These are phyloP conservation scores for Ascaphus truei DNA, from an alignment of 2,113 vertebrate species.

Conservation along the genomic window DNA sequence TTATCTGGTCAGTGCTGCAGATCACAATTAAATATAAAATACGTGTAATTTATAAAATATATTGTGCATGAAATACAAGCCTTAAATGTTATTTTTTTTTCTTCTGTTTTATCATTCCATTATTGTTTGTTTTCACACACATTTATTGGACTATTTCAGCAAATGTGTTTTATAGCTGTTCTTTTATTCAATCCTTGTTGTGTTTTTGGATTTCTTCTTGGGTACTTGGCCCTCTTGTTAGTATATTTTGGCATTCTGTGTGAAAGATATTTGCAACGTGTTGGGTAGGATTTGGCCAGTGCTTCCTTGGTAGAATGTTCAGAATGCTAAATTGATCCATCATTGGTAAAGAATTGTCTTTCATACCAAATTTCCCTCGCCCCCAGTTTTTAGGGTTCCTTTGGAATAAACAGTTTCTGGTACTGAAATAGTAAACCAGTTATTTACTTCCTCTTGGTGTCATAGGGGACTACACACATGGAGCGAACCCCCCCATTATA, in stretches of 20 bases:
- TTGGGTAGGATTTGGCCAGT: constrained; percentile 17
- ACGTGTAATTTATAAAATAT: neutral
- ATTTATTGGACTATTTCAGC: neutral
- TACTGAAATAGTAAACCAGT: too few species aligned
- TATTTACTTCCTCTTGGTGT: too few species aligned
- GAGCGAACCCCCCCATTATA: too few species aligned
- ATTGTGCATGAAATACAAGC: constrained; percentile 2
- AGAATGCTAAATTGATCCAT: neutral
- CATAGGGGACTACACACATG: too few species aligned
- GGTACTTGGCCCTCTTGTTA: neutral
- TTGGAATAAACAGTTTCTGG: too few species aligned
- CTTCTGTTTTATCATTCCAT: constrained; percentile 13
- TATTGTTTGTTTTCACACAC: constrained; percentile 14
- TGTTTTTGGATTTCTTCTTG: constrained; percentile 10
- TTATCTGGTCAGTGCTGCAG: too few species aligned
- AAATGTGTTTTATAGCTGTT: constrained; percentile 2
- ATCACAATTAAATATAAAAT: too few species aligned
- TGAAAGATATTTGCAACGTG: neutral
- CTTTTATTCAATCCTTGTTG: neutral
- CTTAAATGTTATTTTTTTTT: constrained; percentile 1
- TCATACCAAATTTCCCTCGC: neutral
- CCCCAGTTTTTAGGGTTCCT: too few species aligned
- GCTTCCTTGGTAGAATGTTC: neutral
- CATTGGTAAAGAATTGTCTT: neutral
- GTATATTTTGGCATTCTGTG: constrained; percentile 15